Conservation (phyloP, 2,797 vertebrate species). For the Takifugu rubripes region DNA sequence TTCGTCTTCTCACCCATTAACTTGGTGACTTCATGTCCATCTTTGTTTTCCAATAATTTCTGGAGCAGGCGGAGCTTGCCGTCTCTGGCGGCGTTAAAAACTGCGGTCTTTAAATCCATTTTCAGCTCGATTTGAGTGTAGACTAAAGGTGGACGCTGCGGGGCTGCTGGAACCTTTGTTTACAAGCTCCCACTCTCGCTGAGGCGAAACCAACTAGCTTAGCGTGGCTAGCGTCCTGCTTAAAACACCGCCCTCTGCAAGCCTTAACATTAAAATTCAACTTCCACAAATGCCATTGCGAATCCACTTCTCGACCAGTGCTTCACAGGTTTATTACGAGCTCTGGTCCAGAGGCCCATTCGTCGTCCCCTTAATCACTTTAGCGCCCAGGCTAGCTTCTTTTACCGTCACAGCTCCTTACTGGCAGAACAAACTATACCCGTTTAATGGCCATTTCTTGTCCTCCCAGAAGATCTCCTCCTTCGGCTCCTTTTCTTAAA, state of each 20-base stretch:
- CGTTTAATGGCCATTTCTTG: slow-evolving; percentile 26
- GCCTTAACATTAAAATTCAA: background rate
- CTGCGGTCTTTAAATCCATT: slow-evolving; percentile 99
- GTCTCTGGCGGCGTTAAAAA: slow-evolving; percentile 95
- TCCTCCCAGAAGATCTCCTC: slow-evolving; percentile 9
- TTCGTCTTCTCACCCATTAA: slow-evolving; percentile 94
- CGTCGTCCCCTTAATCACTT: slow-evolving; percentile 47
- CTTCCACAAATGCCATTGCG: background rate
- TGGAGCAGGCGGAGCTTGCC: slow-evolving; percentile 95
- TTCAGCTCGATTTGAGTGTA: background rate
- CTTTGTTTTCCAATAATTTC: slow-evolving; percentile 95
- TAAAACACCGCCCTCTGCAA: background rate
- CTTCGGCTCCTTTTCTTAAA: slow-evolving; percentile 7
- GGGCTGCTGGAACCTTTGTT: slow-evolving; percentile 58
- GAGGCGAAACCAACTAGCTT: slow-evolving; percentile 17
- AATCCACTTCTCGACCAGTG: slow-evolving; percentile 4
- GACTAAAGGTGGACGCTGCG: background rate
- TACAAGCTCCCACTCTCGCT: slow-evolving; percentile 33
- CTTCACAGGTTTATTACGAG: slow-evolving; percentile 20
- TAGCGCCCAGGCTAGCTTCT: slow-evolving; percentile 51
- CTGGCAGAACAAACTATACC: slow-evolving; percentile 6
- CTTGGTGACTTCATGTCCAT: slow-evolving; percentile 85
- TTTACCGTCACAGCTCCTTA: slow-evolving; percentile 31
- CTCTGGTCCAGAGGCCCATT: slow-evolving; percentile 30
- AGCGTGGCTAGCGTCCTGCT: background rate